A percentile compares a stretch with the other conserved stretches of the same genome.
Conservation (phyloP, 2,888 invertebrate species). For the Loripinus fragilis region DNA sequence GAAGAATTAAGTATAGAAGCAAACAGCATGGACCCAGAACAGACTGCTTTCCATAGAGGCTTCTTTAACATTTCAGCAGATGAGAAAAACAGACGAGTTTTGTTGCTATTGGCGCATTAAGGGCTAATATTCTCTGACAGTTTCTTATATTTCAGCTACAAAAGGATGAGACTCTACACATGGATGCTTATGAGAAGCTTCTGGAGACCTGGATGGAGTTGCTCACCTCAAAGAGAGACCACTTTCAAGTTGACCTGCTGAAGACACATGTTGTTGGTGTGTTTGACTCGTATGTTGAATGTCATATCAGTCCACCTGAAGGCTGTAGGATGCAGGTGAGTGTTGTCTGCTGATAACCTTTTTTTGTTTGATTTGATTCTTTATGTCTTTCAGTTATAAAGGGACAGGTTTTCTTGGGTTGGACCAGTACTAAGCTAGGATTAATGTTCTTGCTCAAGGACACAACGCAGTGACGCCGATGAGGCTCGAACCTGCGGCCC, state of each 20-base stretch:
- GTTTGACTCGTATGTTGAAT: constrained; percentile 91
- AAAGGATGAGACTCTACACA: constrained; percentile 85
- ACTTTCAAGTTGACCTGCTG: constrained; percentile 70
- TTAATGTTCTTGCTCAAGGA: too few species aligned
- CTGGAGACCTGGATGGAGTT: constrained; percentile 88
- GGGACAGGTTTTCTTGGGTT: too few species aligned
- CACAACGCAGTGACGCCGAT: too few species aligned
- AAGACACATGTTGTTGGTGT: constrained; percentile 84
- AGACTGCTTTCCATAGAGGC: too few species aligned
- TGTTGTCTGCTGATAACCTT: background rate
- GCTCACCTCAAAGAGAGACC: constrained; percentile 83
- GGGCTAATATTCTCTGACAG: too few species aligned
- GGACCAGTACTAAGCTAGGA: too few species aligned
- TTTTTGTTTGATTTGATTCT: too few species aligned
- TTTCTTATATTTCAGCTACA: constrained; percentile 67
- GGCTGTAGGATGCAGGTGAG: constrained; percentile 87
- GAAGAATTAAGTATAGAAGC: too few species aligned
- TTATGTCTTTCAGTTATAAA: too few species aligned
- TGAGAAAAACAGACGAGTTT: background rate
- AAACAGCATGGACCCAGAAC: too few species aligned
- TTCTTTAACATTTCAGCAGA: background rate
- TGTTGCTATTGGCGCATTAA: background rate
- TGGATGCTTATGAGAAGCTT: constrained; percentile 89
- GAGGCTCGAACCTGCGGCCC: too few species aligned
- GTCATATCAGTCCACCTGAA: constrained; percentile 92